Evolutionary conservation across 2,888 invertebrate genomes (phyloP).

Genomic region (Synergus japonicus): DNA sequence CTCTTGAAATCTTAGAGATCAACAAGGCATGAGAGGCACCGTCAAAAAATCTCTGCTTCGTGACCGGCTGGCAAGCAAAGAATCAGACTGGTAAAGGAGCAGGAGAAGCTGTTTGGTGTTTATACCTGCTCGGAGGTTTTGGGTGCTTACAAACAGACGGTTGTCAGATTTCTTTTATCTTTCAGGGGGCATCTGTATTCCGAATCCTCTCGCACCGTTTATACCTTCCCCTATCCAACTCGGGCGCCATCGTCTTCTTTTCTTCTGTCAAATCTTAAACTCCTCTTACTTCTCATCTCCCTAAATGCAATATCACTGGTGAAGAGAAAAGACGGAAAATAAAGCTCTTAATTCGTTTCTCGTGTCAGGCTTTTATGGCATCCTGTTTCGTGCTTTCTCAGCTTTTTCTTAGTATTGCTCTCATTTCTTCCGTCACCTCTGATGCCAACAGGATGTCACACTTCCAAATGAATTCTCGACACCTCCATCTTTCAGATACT

Average conservation of each 20-base stretch:
- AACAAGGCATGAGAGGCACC: slow-evolving; percentile 36
- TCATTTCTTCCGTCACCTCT: slow-evolving; percentile 34
- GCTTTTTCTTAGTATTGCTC: slow-evolving; percentile 3
- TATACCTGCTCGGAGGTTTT: slow-evolving; percentile 69
- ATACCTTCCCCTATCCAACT: slow-evolving; percentile 46
- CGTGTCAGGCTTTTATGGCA: slow-evolving; percentile 41
- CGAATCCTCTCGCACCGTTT: slow-evolving; percentile 55
- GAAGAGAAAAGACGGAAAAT: slow-evolving; percentile 39
- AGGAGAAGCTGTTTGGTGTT: slow-evolving; percentile 65
- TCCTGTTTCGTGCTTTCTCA: background rate
- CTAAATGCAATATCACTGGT: slow-evolving; percentile 47
- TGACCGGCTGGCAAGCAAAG: slow-evolving; percentile 48
- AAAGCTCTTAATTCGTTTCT: slow-evolving; percentile 55
- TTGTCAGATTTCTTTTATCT: slow-evolving; percentile 77
- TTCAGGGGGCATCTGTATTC: slow-evolving; percentile 70
- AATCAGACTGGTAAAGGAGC: slow-evolving; percentile 58
- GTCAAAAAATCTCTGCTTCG: slow-evolving; percentile 26
- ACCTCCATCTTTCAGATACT: background rate
- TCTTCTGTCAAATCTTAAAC: slow-evolving; percentile 22
- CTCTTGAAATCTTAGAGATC: slow-evolving; percentile 36
- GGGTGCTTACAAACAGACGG: slow-evolving; percentile 74
- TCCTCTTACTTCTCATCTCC: slow-evolving; percentile 40
- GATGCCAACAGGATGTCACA: background rate
- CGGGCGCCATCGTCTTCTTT: slow-evolving; percentile 32
- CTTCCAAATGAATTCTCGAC: background rate